Evolutionary conservation across 2,113 vertebrate species (phyloP), one percentile per base, ranked within the genome.

Genomic region (Piprites chloris): DNA sequence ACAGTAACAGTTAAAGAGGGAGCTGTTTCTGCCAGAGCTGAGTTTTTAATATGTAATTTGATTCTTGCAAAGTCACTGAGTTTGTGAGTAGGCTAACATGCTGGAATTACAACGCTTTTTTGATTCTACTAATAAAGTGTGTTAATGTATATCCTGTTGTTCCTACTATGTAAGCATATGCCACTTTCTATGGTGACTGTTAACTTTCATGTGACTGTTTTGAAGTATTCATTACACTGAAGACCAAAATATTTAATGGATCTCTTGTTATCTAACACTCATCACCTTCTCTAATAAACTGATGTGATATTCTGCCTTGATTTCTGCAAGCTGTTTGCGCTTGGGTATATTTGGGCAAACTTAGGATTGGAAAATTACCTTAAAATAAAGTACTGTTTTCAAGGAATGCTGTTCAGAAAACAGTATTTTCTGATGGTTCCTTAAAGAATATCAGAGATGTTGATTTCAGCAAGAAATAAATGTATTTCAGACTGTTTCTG

Each of bases 151-250:
- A 84, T 92, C 89, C 86, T 93, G 89, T 95, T 97, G 83, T 78
- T 95, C 84, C 90, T 95, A 74, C 95, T 86, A 83, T 90, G 85
- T 95, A 95, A 93, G 79, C 89, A 93, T 83, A 86, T 90, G 88
- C 42, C 74, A 35, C 91, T 90, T 87, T 89, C 90, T 81, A 8
- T 63, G 68, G 72, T 71, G 72, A 81, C 55, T 86, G 80, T 59
- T 86, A 86, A 78, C 88, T 95, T 95, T 95, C 90, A 89, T 94
- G 89, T 85, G 80, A 86, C 65, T 87, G 76, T 95, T 96, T 87
- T 91, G 93, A 95, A 96, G 93, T 81, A 63, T 85, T 95, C 83
- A 68, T 95, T 93, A 84, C 73, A 75, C 3, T 61, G 66, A 93
- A 87, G 65, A 81, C 30, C 35, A 90, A 90, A 95, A 90, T 93